These are phyloP conservation scores for Bombyx mori DNA, from an alignment of 1,140 invertebrate genomes.

Conservation along the genomic window DNA sequence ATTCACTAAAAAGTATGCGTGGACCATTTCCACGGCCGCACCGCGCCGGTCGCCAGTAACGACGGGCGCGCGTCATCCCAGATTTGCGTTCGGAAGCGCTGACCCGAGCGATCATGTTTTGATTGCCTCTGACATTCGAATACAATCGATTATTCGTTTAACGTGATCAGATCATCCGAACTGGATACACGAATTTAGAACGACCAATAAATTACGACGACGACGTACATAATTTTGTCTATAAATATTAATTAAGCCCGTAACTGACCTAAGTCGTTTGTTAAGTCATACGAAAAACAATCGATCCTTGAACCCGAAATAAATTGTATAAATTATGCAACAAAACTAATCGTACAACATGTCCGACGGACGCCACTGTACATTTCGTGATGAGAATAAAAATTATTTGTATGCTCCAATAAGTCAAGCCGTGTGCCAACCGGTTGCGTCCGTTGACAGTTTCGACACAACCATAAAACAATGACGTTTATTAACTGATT, in stretches of 20 bases:
- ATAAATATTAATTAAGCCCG: too few relatives aligned
- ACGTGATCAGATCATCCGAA: constrained; percentile 41
- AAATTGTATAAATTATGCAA: constrained; percentile 28
- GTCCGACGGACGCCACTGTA: constrained; percentile 19
- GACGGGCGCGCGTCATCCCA: constrained; percentile 45
- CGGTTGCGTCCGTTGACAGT: constrained; percentile 47
- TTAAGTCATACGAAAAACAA: neutral
- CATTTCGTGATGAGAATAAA: constrained; percentile 47
- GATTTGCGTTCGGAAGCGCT: constrained; percentile 57
- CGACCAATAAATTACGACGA: too few relatives aligned
- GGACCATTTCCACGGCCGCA: neutral
- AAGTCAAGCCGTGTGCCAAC: constrained; percentile 54
- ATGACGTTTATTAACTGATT: constrained; percentile 43
- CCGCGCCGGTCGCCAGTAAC: constrained; percentile 9
- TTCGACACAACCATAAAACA: constrained; percentile 51
- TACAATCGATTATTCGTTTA: constrained; percentile 65
- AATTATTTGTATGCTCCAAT: constrained; percentile 59
- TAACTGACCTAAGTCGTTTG: too few relatives aligned
- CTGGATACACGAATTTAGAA: constrained; percentile 2
- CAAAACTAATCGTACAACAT: constrained; percentile 26
- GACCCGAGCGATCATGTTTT: constrained; percentile 60
- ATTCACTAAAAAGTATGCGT: neutral
- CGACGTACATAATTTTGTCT: too few relatives aligned
- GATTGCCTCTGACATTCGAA: constrained; percentile 63
- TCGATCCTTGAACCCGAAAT: constrained; percentile 19